These are phyloP conservation scores for Pseudoips prasinana DNA, from an alignment of 2,888 invertebrate species.

Conservation along the genomic window DNA sequence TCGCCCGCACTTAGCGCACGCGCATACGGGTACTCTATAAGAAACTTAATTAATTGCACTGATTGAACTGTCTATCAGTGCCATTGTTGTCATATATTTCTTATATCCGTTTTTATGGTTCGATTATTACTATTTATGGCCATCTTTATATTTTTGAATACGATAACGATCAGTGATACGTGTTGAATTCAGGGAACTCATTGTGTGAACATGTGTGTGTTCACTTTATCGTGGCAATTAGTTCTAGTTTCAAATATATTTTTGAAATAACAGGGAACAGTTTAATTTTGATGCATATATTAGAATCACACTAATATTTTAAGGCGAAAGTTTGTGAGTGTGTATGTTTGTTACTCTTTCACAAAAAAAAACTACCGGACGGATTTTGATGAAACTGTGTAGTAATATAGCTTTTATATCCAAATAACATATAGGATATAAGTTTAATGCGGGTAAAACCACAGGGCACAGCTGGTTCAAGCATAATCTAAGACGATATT, in stretches of 20 bases:
- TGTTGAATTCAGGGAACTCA: constrained; percentile 13
- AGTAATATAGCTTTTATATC: no score
- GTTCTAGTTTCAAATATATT: neutral
- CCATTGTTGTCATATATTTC: constrained; percentile 50
- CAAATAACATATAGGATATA: no score
- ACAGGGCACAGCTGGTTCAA: no score
- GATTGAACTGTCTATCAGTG: constrained; percentile 60
- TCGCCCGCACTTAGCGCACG: constrained; percentile 31
- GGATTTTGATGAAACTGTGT: no score
- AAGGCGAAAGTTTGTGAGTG: no score
- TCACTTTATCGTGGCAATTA: constrained; percentile 11
- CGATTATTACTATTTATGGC: constrained; percentile 34
- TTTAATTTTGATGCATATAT: no score
- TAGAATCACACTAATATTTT: no score
- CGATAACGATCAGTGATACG: constrained; percentile 23
- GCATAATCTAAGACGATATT: no score
- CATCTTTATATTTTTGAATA: constrained; percentile 25
- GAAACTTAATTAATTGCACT: constrained; percentile 60
- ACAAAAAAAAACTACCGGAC: no score
- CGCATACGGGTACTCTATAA: constrained; percentile 54
- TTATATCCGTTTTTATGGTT: constrained; percentile 41
- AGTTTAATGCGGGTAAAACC: no score
- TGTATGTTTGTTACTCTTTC: no score
- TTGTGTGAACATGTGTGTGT: constrained; percentile 8
- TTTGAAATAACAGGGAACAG: no score